Base-by-base conservation (phyloP, 2,888 invertebrate species). In the Rotaria socialis region DNA sequence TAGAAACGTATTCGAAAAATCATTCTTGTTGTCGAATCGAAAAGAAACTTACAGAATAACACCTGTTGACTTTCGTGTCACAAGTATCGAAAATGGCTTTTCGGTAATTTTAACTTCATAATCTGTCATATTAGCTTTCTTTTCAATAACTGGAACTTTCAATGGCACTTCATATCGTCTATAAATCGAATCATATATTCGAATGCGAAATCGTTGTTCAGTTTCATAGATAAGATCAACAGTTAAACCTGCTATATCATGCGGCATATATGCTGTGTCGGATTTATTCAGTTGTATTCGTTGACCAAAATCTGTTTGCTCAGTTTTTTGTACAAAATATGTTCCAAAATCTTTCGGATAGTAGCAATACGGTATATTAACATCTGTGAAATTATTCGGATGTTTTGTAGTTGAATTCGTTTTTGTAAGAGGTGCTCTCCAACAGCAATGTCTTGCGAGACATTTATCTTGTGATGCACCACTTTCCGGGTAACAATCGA, bases 401-500 rank as follows among this genome's bases (percentile, higher is more conserved):
- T 47, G 56, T 50, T 52, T 55, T 16, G 2, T 6, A 11, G 56
- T 52, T 52, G 2, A 22, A 41, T 56, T 35, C 22, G 3, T 41
- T 35, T 47, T 10, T 47, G 43, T 19, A 35, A 67, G 55, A 50
- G 86, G 86, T 41, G 35, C 41, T 50, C 47, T 50, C 86, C 86
- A 86, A 80, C 86, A 86, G 56, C 86, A 86, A 16, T 85, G 67
- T 58, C 86, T 74, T 24, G 41, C n/a, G 16, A 85, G 55, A 24
- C 86, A 86, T 22, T 84, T 85, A 22, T 85, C 85, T 60, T 85
- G 27, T 27, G 80, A 80, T 27, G 85, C 35, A 27, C 47, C 85
- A 22, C 16, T 74, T 56, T 86, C 86, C 8, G 86, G 86, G 56
- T 56, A 86, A 60, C 86, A 86, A 85, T 86, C 86, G 47, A 86